A percentile compares a stretch with the other conserved stretches of the same genome.
phyloP scores from a whole-genome alignment of 2,888 invertebrate genomes.

The Megamerina dolium region DNA sequence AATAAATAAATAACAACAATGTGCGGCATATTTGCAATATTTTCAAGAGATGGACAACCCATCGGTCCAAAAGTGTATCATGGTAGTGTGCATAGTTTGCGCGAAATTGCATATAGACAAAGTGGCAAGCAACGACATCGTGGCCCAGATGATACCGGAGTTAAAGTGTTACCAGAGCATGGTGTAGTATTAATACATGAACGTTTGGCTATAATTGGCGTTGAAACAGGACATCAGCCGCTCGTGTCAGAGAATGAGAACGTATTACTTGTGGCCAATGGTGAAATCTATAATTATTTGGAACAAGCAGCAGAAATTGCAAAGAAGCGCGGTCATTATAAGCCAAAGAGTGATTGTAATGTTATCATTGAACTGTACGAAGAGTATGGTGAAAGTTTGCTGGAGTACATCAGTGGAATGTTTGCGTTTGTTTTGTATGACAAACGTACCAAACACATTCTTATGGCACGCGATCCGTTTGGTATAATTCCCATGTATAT shows the following conservation, averaged over 20 bases:
- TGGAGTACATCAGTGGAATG: slow-evolving; percentile 46
- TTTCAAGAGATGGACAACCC: slow-evolving; percentile 37
- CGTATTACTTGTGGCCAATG: slow-evolving; percentile 44
- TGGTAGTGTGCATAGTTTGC: slow-evolving; percentile 30
- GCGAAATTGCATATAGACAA: slow-evolving; percentile 44
- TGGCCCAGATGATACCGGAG: slow-evolving; percentile 46
- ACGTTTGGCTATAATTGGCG: slow-evolving; percentile 41
- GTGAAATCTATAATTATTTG: slow-evolving; percentile 48
- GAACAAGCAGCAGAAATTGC: slow-evolving; percentile 41
- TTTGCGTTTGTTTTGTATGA: slow-evolving; percentile 46
- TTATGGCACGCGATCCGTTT: slow-evolving; percentile 47
- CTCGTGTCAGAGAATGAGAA: slow-evolving; percentile 36
- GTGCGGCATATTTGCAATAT: slow-evolving; percentile 49
- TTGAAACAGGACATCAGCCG: slow-evolving; percentile 44
- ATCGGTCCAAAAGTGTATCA: slow-evolving; percentile 29
- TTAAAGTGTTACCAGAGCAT: slow-evolving; percentile 33
- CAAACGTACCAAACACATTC: slow-evolving; percentile 32
- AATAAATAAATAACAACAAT: slow-evolving; percentile 22
- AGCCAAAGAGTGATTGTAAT: slow-evolving; percentile 46
- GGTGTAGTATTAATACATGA: slow-evolving; percentile 45
- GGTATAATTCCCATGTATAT: slow-evolving; percentile 49
- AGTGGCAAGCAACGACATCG: slow-evolving; percentile 45
- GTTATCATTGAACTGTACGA: slow-evolving; percentile 46
- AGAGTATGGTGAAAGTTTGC: slow-evolving; percentile 35
- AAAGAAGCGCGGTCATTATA: slow-evolving; percentile 34